Percentiles rank a stretch among this genome's conserved stretches.
Evolutionary conservation across 2,888 invertebrate species (phyloP).

Genomic region (Seira musarum): DNA sequence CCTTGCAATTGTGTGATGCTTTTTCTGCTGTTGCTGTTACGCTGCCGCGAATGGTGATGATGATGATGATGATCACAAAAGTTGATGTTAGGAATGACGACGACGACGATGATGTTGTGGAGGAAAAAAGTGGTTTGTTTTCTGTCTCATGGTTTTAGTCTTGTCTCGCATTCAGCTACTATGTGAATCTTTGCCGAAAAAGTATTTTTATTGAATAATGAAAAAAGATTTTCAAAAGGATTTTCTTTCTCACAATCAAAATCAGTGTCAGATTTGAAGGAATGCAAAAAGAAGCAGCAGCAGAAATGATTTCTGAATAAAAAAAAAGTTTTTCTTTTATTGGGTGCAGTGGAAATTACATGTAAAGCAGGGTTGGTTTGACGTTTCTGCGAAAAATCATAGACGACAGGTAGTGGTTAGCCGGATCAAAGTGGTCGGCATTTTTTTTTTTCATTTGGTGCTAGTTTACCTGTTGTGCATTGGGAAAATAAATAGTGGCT

Average conservation of each 20-base stretch:
- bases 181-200: no score
- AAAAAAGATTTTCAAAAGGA: no score
- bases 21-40: conserved; percentile 11
- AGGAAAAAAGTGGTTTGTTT: conserved; percentile 54
- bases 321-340: conserved; percentile 8
- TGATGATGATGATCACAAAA: conserved; percentile 34
- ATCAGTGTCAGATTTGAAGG: no score
- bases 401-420: no score
- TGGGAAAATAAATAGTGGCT: background rate
- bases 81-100: no score
- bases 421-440: conserved; percentile 7
- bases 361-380: no score
- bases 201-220: no score
- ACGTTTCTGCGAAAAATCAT: no score
- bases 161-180: no score
- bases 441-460: conserved; percentile 12
- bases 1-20: background rate
- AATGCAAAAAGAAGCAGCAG: no score
- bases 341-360: conserved; percentile 25
- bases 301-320: no score
- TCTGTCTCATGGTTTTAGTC: conserved; percentile 54
- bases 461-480: background rate
- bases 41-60: conserved; percentile 19
- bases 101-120: conserved; percentile 32
- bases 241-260: no score